phyloP scores from a whole-genome alignment of 2,113 vertebrate species.

The Chaetorhynchus papuensis region DNA sequence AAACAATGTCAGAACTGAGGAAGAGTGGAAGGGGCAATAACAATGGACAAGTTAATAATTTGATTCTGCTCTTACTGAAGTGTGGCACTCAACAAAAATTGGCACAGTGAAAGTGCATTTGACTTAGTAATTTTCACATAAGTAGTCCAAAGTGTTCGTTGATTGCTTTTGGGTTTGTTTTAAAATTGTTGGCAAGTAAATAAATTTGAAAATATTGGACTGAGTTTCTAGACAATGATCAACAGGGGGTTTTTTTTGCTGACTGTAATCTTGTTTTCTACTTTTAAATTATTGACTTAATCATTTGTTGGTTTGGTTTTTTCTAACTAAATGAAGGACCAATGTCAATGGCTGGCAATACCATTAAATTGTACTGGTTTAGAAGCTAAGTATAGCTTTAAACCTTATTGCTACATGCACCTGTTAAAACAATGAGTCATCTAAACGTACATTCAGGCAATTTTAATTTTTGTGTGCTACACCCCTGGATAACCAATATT shows the following conservation, averaged over 20 bases:
- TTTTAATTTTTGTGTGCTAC: background rate
- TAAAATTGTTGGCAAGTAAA: background rate
- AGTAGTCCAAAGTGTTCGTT: rapidly evolving
- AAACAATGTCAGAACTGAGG: background rate
- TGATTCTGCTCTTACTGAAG: background rate
- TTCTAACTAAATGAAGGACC: background rate
- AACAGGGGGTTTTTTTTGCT: background rate
- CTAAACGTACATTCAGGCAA: background rate
- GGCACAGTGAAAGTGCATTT: background rate
- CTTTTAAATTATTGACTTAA: background rate
- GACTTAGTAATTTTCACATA: background rate
- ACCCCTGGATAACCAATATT: background rate
- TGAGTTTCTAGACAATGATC: background rate
- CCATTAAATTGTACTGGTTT: background rate
- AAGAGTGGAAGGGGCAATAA: background rate
- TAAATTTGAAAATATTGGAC: background rate
- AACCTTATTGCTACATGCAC: background rate
- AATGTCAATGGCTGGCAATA: background rate
- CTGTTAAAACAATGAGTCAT: slow-evolving; percentile 50
- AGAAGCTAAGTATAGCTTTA: background rate
- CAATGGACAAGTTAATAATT: background rate
- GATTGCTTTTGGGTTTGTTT: background rate
- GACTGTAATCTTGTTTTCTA: background rate
- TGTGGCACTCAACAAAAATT: background rate
- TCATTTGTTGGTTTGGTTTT: background rate